These are phyloP conservation scores for Xanthorhoe spadicearia DNA, from an alignment of 2,888 invertebrate genomes.

Conservation along the genomic window DNA sequence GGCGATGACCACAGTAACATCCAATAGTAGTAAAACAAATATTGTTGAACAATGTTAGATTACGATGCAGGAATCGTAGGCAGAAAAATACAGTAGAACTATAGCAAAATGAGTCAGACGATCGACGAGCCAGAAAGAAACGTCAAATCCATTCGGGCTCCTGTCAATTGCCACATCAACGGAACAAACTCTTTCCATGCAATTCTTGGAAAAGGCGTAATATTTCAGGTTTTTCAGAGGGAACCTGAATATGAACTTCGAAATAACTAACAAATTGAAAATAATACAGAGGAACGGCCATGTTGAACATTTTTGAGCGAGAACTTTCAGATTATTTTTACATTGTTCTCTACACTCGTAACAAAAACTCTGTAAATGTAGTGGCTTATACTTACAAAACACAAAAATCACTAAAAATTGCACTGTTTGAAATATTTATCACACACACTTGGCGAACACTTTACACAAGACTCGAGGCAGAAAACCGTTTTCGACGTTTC, in stretches of 20 bases:
- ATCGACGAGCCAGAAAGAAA: slow-evolving; percentile 58
- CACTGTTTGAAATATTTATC: slow-evolving; percentile 70
- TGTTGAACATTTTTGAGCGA: slow-evolving; percentile 74
- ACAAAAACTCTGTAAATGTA: slow-evolving; percentile 22
- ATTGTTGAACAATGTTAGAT: neutral
- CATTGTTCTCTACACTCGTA: slow-evolving; percentile 17
- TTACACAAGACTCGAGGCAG: slow-evolving; percentile 81
- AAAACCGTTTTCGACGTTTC: slow-evolving; percentile 65
- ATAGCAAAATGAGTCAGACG: slow-evolving; percentile 71
- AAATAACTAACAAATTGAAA: slow-evolving; percentile 40
- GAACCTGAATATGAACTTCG: slow-evolving; percentile 10
- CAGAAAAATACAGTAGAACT: slow-evolving; percentile 5
- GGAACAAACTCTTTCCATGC: slow-evolving; percentile 47
- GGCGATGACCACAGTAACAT: neutral
- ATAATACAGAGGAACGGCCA: slow-evolving; percentile 76
- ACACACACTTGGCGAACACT: slow-evolving; percentile 76
- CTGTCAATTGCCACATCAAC: slow-evolving; percentile 83
- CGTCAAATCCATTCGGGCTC: slow-evolving; percentile 72
- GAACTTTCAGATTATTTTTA: slow-evolving; percentile 42
- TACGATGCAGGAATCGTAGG: slow-evolving; percentile 43
- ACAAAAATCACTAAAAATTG: slow-evolving; percentile 67
- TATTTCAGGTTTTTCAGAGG: neutral
- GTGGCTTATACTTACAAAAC: slow-evolving; percentile 71
- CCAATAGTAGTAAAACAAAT: neutral
- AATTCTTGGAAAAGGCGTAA: slow-evolving; percentile 14